Conservation (phyloP, 2,888 invertebrate species). For the Stenodema calcarata region DNA sequence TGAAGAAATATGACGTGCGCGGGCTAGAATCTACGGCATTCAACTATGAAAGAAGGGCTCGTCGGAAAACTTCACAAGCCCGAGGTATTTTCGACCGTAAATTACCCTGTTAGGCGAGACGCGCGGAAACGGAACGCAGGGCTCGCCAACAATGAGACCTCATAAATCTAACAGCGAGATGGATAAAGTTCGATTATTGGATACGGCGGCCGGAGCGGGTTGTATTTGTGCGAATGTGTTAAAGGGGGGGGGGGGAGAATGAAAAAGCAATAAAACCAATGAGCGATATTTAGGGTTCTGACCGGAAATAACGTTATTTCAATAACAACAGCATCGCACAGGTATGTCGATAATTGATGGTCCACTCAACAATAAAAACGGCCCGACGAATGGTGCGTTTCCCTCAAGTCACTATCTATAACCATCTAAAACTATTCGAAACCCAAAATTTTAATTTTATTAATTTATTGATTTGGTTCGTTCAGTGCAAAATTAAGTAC, state of each 20-base stretch:
- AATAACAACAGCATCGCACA: too few relatives aligned
- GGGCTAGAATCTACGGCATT: neutral
- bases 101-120: neutral
- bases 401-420: too few relatives aligned
- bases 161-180: neutral
- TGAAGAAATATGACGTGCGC: neutral
- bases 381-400: too few relatives aligned
- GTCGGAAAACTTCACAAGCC: neutral
- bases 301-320: too few relatives aligned
- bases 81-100: neutral
- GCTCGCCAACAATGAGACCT: neutral
- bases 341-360: too few relatives aligned
- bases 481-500: too few relatives aligned
- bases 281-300: neutral
- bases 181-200: slow-evolving; percentile 2
- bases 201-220: neutral
- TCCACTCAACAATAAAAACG: too few relatives aligned
- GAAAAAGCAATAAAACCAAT: neutral
- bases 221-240: neutral
- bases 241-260: neutral
- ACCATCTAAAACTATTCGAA: too few relatives aligned
- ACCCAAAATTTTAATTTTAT: too few relatives aligned
- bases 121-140: neutral
- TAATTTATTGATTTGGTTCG: too few relatives aligned
- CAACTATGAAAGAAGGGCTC: neutral